Conservation (phyloP, 2,888 invertebrate genomes). For the Malthinus flaveolus region DNA sequence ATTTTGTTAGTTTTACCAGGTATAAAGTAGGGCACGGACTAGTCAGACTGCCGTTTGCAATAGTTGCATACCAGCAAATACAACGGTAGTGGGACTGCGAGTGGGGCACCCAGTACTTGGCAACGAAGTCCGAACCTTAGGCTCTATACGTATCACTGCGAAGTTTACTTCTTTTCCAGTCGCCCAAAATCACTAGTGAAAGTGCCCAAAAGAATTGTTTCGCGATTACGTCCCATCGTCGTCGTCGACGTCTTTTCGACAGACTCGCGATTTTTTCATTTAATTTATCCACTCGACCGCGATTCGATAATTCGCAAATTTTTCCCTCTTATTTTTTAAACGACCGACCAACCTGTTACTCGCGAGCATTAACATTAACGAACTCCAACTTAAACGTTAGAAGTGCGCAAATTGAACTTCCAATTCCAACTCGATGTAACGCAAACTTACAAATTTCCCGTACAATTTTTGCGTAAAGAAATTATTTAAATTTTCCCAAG, state of each 20-base stretch:
- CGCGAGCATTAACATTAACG: no score
- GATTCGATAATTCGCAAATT: neutral
- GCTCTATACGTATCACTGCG: constrained; percentile 20
- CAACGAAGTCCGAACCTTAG: constrained; percentile 21
- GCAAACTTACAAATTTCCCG: no score
- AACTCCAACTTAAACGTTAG: neutral
- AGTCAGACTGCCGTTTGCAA: constrained; percentile 44
- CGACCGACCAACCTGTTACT: neutral
- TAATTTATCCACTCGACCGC: constrained; percentile 11
- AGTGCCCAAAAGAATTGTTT: constrained; percentile 20
- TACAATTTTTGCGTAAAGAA: no score
- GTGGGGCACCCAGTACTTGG: constrained; percentile 26
- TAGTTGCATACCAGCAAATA: constrained; percentile 41
- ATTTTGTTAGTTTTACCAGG: constrained; percentile 49
- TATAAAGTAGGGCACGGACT: constrained; percentile 56
- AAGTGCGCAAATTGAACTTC: neutral
- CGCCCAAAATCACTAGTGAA: constrained; percentile 24
- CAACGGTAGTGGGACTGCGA: constrained; percentile 29
- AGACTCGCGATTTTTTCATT: constrained; percentile 33
- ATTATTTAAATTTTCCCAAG: no score
- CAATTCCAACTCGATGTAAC: neutral
- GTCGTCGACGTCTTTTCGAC: constrained; percentile 21
- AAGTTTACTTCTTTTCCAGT: constrained; percentile 13
- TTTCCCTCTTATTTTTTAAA: neutral
- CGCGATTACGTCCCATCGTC: constrained; percentile 18